A percentile compares a stretch with the other conserved stretches of the same genome.
Conservation (phyloP, 1,140 invertebrate genomes). For the Phymastichus coffea region DNA sequence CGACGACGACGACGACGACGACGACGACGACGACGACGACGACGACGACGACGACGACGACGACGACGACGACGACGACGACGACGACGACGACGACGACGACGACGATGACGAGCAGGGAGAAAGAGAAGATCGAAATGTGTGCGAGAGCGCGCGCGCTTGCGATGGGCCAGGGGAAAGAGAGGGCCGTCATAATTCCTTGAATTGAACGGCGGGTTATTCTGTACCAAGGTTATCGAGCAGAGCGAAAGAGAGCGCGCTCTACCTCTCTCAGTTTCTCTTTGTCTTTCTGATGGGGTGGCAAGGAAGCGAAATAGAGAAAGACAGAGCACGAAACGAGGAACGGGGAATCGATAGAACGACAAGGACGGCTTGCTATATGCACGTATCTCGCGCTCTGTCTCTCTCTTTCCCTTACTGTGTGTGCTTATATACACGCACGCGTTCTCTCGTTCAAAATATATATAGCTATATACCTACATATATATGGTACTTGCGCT, state of each 20-base stretch:
- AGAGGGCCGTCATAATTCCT: constrained; percentile 51
- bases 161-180: constrained; percentile 34
- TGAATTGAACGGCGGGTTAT: constrained; percentile 54
- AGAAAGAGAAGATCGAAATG: constrained; percentile 32
- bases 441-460: neutral
- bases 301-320: constrained; percentile 23
- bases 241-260: constrained; percentile 25
- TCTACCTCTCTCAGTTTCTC: neutral
- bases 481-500: no score
- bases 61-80: neutral
- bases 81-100: neutral
- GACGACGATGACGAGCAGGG: constrained; percentile 12
- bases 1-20: no score
- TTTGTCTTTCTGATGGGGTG: neutral
- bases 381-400: no score
- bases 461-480: constrained; percentile 8
- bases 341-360: constrained; percentile 49
- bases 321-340: constrained; percentile 18
- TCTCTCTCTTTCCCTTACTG: neutral
- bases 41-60: no score
- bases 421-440: neutral
- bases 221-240: constrained; percentile 51
- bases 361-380: constrained; percentile 51
- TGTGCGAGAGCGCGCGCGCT: constrained; percentile 29
- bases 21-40: no score